Base-by-base conservation (phyloP, 2,113 vertebrate species). In the Otolemur garnettii region DNA sequence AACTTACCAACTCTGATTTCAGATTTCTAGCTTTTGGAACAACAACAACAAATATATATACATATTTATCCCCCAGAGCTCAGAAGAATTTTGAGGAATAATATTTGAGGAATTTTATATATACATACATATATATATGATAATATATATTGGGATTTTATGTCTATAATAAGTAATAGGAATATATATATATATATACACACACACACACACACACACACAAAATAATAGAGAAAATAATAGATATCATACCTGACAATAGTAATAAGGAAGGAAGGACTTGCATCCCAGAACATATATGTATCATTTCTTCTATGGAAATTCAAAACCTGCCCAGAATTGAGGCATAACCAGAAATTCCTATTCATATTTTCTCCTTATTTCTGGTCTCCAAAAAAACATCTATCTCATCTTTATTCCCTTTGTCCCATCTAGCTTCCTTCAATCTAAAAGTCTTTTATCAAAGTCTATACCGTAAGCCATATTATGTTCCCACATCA, bases 261-360 rank as follows among this genome's bases (percentile, higher is more conserved):
- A 75, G 3, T 30, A 90, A 3, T 19, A 74, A 92, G 55, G 8
- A 71, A 90, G 4, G 24, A 74, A 92, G 55, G 8, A 71, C 38
- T 81, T 1, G 35, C 71, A 50, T 60, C 18, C 13, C 7, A 38
- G 12, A 77, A 78, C 12, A 45, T 22, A 24, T 4, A 53, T n/a
- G 8, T 6, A 64, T 84, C 19, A 35, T 75, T 66, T 93, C 9
- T 35, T 82, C 11, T 50, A 3, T 64, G 6, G 87, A 87, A 86
- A 74, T 79, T 68, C 28, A 90, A 92, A 78, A 38, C 6, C 21
- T 90, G 2, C 28, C 79, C 19, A 79, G n/a, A 96, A 93, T 87
- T 28, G 7, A 7, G 4, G 4, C 66, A 53, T 7, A 55, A 57
- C 3, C 2, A 82, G 60, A 83, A 28, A 78, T 81, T 75, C 77